Conservation (phyloP, 2,113 vertebrate genomes). For the Oryzias javanicus region DNA sequence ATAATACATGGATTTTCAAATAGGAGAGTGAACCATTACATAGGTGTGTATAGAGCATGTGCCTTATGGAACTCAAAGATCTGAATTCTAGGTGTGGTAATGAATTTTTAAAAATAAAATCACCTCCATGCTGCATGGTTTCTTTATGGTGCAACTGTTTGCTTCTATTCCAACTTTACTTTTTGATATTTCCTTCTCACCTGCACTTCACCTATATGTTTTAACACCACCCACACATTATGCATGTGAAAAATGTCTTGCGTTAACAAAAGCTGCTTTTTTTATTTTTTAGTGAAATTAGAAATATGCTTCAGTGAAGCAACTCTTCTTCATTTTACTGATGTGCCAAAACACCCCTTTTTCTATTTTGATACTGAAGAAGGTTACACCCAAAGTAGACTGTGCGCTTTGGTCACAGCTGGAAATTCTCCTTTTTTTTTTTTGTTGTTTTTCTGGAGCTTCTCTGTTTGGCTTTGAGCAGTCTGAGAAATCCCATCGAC, state of each 20-base stretch:
- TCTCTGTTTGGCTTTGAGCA: slow-evolving; percentile 26
- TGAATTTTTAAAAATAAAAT: slow-evolving; percentile 4
- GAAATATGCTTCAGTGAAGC: slow-evolving; percentile 42
- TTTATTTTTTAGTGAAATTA: background rate
- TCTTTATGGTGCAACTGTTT: background rate
- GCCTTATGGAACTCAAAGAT: slow-evolving; percentile 58
- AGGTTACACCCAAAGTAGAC: slow-evolving; percentile 10
- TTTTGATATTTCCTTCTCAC: slow-evolving; percentile 44
- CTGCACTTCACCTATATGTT: slow-evolving; percentile 31
- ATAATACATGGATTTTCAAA: slow-evolving; percentile 13
- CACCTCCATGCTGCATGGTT: slow-evolving; percentile 22
- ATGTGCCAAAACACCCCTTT: slow-evolving; percentile 40
- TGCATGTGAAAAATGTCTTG: slow-evolving; percentile 48
- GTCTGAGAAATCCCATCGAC: slow-evolving; percentile 1
- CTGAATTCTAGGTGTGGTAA: background rate
- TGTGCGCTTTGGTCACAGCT: slow-evolving; percentile 13
- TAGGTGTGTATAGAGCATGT: slow-evolving; percentile 33
- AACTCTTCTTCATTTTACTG: slow-evolving; percentile 8
- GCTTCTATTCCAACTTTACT: slow-evolving; percentile 20
- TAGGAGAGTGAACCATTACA: slow-evolving; percentile 5
- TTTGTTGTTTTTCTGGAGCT: slow-evolving; percentile 22
- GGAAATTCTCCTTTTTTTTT: slow-evolving; percentile 40
- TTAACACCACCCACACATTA: slow-evolving; percentile 30
- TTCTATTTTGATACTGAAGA: slow-evolving; percentile 5
- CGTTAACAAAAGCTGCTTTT: slow-evolving; percentile 35